Conservation (phyloP, 2,113 vertebrate species). For the Anhinga rufa region DNA sequence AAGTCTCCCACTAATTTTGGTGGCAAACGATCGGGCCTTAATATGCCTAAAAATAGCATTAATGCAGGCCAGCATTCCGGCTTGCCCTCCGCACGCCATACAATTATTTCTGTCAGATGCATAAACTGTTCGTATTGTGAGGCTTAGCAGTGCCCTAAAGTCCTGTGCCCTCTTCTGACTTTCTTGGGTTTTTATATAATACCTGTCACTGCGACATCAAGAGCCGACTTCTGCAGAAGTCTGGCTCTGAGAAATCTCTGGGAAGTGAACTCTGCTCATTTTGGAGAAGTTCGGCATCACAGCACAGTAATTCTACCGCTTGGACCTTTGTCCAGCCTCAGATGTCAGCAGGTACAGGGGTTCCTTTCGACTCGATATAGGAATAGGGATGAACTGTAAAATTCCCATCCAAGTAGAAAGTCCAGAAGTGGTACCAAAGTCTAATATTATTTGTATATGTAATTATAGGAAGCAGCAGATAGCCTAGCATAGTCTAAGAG, state of each 20-base stretch:
- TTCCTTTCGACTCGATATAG: background rate
- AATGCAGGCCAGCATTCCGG: background rate
- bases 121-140: background rate
- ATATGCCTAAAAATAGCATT: background rate
- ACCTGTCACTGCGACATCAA: background rate
- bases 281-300: background rate
- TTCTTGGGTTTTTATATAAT: background rate
- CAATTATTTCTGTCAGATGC: background rate
- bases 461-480: background rate
- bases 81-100: background rate
- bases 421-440: background rate
- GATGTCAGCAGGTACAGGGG: background rate
- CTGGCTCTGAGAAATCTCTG: background rate
- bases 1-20: background rate
- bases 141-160: background rate
- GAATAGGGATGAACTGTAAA: background rate
- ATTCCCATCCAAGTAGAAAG: background rate
- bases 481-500: background rate
- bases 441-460: background rate
- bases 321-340: background rate
- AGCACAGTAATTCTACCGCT: background rate
- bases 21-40: background rate
- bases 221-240: background rate
- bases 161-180: background rate
- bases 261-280: background rate